These are phyloP conservation scores for Neogobius melanostomus DNA, from an alignment of 2,113 vertebrate genomes.

Conservation along the genomic window DNA sequence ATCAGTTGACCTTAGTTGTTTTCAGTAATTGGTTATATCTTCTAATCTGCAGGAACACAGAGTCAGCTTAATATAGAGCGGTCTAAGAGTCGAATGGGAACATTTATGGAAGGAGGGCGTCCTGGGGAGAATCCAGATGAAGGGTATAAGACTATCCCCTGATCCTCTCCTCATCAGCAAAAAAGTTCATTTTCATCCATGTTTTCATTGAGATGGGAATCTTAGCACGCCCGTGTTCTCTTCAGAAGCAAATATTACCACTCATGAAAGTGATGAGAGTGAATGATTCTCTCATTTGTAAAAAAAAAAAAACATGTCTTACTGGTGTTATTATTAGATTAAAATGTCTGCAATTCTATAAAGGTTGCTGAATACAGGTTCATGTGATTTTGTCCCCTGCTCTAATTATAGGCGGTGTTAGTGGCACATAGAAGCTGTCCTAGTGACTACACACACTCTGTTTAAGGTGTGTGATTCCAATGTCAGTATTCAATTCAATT, in stretches of 20 bases:
- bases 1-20: too few species aligned
- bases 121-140: slow-evolving; percentile 66
- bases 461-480: neutral
- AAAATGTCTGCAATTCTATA: too few species aligned
- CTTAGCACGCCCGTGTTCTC: neutral
- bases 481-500: neutral
- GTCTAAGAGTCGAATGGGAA: slow-evolving; percentile 75
- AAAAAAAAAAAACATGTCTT: neutral
- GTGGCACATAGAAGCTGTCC: too few species aligned
- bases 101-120: slow-evolving; percentile 64
- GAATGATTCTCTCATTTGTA: too few species aligned
- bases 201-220: neutral
- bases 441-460: too few species aligned
- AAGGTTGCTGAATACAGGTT: too few species aligned
- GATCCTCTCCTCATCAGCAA: neutral
- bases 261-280: neutral
- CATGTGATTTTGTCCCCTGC: neutral
- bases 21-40: neutral
- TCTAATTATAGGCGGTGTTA: neutral
- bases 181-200: neutral
- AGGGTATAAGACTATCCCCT: slow-evolving; percentile 57
- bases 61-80: slow-evolving; percentile 73
- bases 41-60: slow-evolving; percentile 64
- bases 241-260: neutral
- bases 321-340: too few species aligned